These are phyloP conservation scores for Alethe diademata DNA, from an alignment of 2,113 vertebrate species.

Conservation along the genomic window DNA sequence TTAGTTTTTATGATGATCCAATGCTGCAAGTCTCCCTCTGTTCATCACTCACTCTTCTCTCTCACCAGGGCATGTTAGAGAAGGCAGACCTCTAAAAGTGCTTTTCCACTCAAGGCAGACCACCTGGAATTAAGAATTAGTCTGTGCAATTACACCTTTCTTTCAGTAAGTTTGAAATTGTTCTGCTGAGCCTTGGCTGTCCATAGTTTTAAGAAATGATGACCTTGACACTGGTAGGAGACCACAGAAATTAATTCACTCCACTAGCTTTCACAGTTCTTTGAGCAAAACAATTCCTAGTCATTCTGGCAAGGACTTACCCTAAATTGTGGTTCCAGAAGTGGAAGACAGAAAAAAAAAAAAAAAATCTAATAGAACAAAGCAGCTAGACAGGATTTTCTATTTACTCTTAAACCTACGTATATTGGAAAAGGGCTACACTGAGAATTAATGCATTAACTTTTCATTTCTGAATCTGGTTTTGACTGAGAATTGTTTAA, in stretches of 20 bases:
- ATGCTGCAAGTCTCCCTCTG: background rate
- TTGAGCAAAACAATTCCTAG: constrained; percentile 63
- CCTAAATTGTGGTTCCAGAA: constrained; percentile 57
- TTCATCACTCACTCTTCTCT: background rate
- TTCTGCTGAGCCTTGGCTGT: background rate
- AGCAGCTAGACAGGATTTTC: constrained; percentile 46
- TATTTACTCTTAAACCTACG: constrained; percentile 57
- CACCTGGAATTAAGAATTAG: background rate
- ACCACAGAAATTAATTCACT: constrained; percentile 56
- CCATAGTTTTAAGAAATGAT: constrained; percentile 6
- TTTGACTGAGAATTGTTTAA: constrained; percentile 65
- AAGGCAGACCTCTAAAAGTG: background rate
- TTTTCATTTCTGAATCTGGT: constrained; percentile 56
- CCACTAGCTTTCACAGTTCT: constrained; percentile 39
- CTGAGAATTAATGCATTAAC: constrained; percentile 56
- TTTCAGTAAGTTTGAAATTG: background rate
- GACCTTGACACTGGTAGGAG: constrained; percentile 55
- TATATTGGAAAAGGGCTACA: constrained; percentile 43
- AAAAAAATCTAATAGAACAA: constrained; percentile 37
- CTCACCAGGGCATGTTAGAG: background rate
- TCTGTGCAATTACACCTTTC: background rate
- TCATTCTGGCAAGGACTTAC: constrained; percentile 14
- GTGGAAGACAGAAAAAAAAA: background rate
- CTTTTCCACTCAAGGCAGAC: background rate
- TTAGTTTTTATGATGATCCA: background rate